Conservation (phyloP, 2,888 invertebrate species). For the Cordylochernes scorpioides region DNA sequence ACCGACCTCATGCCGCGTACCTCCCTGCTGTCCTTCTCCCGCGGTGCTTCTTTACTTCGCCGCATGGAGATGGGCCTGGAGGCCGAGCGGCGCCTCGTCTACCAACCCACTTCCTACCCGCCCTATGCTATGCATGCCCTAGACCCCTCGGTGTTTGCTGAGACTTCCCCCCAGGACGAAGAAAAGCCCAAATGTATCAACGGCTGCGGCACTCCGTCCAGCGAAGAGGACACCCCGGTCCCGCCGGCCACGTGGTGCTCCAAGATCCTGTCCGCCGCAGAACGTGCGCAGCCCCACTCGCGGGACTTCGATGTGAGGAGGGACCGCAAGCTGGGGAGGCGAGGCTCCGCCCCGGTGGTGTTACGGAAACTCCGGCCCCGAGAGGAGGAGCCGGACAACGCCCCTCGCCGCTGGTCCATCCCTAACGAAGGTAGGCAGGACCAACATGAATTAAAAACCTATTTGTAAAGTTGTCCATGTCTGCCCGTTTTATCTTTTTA, state of each 20-base stretch:
- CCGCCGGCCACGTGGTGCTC: conserved; percentile 8
- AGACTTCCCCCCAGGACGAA: not conserved
- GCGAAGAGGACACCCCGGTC: not conserved
- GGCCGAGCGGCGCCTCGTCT: not conserved
- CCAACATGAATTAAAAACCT: too few relatives aligned
- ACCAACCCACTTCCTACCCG: not conserved
- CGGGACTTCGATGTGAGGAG: conserved; percentile 10
- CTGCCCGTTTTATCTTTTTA: too few relatives aligned
- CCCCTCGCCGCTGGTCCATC: conserved; percentile 11
- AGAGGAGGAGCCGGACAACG: conserved; percentile 5
- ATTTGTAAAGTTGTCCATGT: too few relatives aligned
- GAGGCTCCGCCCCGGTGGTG: conserved; percentile 14
- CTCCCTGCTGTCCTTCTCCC: conserved; percentile 9
- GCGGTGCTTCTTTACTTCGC: conserved; percentile 7
- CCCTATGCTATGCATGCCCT: not conserved
- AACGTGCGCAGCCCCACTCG: conserved; percentile 7
- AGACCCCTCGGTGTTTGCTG: not conserved
- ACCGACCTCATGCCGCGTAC: conserved; percentile 11
- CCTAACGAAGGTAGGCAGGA: too few relatives aligned
- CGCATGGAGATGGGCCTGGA: conserved; percentile 1
- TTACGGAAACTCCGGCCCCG: not conserved
- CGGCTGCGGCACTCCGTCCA: not conserved
- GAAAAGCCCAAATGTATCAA: not conserved
- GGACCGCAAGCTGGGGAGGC: conserved; percentile 7
- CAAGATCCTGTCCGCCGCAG: conserved; percentile 11